Evolutionary conservation across 2,888 invertebrate species (phyloP), one percentile per base, ranked within the genome.

Genomic region (Synergus itoensis): DNA sequence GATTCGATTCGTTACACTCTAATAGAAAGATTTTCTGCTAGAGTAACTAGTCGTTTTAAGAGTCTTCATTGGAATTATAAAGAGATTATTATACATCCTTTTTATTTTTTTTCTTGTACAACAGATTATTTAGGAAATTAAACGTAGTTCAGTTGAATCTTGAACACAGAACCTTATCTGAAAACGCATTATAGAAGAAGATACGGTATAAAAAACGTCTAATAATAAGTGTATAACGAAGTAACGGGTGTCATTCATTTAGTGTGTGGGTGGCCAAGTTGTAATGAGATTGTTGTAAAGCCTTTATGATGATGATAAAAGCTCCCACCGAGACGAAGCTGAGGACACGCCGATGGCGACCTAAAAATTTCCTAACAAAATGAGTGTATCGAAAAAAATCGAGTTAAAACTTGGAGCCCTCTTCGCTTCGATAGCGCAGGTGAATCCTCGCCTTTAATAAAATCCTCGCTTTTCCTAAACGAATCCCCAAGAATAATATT

Each of bases 301-400:
- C 84, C 83, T 84, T 86, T 83, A 85, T 78, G 83, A 76, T 78
- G 69, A 67, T 81, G 83, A 84, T 85, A 85, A 85, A 84, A 84
- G 83, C 80, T 78, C 77, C 60, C 79, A 53, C 63, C 73, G 77
- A 79, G 77, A 81, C 77, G 67, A 12, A 36, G 64, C 40, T 41
- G 75, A 36, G 76, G 80, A 80, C 80, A 76, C 77, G 64, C 73
- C 78, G 69, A 57, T 63, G 76, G 62, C 45, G 77, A 79, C 77
- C 67, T 79, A 79, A 48, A 86, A 86, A 88, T 85, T 88, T 85
- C 80, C 85, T 85, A 88, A 88, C 86, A 84, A 86, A 88, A 87
- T 87, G 84, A 84, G 86, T 86, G 85, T 87, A 84, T 82, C 81
- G 83, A 81, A 79, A 83, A 85, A 83, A 82, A 84, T 84, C 79